Evolutionary conservation across 2,888 invertebrate genomes (phyloP).

Genomic region (Anthophora plumipes): DNA sequence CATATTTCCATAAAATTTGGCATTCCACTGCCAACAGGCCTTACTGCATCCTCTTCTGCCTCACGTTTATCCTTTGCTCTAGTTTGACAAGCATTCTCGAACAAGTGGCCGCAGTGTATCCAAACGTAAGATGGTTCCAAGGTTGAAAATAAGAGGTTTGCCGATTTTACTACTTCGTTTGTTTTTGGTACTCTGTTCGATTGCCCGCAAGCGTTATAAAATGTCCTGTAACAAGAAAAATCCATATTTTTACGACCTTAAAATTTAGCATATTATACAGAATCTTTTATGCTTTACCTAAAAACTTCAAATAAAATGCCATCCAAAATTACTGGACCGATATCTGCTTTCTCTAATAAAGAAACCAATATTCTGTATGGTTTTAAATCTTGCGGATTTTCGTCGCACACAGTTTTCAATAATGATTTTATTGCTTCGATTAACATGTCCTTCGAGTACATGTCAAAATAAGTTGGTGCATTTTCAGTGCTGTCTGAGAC

Average conservation of each 20-base stretch:
- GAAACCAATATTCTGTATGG: slow-evolving; percentile 93
- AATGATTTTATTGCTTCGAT: slow-evolving; percentile 88
- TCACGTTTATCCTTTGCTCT: slow-evolving; percentile 70
- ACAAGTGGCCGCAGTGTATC: slow-evolving; percentile 90
- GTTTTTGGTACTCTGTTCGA: slow-evolving; percentile 83
- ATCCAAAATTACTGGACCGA: slow-evolving; percentile 92
- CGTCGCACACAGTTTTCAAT: slow-evolving; percentile 86
- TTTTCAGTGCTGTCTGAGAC: slow-evolving; percentile 78
- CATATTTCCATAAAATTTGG: slow-evolving; percentile 90
- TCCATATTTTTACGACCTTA: not conserved
- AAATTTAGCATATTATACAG: not conserved
- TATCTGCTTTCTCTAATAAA: slow-evolving; percentile 94
- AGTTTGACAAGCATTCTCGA: slow-evolving; percentile 86
- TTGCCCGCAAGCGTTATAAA: slow-evolving; percentile 81
- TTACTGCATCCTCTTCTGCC: slow-evolving; percentile 81
- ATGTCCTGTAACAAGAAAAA: slow-evolving; percentile 75
- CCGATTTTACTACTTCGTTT: slow-evolving; percentile 92
- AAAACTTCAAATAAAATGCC: slow-evolving; percentile 92
- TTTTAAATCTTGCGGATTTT: slow-evolving; percentile 88
- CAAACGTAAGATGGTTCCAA: slow-evolving; percentile 95
- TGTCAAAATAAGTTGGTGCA: slow-evolving; percentile 87
- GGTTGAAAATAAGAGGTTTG: slow-evolving; percentile 93
- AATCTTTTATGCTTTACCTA: slow-evolving; percentile 82
- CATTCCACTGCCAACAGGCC: slow-evolving; percentile 87
- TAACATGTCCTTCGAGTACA: slow-evolving; percentile 89